phyloP scores from a whole-genome alignment of 1,140 invertebrate species.

The Thaumetopoea pityocampa region DNA sequence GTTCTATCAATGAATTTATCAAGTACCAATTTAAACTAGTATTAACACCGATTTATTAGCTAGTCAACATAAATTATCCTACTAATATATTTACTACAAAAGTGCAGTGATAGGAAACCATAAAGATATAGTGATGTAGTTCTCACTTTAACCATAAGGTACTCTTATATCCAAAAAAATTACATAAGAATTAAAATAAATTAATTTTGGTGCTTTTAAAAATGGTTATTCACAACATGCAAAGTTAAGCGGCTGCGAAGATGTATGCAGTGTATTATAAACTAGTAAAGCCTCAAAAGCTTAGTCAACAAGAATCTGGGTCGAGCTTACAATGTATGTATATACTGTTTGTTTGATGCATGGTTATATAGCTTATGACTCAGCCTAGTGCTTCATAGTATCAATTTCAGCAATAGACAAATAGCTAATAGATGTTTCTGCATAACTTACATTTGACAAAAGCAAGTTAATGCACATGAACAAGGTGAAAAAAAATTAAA shows the following conservation, averaged over 20 bases:
- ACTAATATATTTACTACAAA: no score
- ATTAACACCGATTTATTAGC: no score
- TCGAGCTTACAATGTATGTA: slow-evolving; percentile 41
- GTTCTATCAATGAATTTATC: no score
- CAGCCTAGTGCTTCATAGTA: slow-evolving; percentile 45
- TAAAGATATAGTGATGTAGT: no score
- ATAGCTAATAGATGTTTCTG: slow-evolving; percentile 38
- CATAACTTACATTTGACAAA: slow-evolving; percentile 21
- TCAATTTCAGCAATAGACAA: slow-evolving; percentile 30
- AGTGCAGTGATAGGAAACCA: no score
- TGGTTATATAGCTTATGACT: slow-evolving; percentile 45
- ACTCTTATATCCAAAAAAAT: no score
- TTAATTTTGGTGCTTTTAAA: neutral
- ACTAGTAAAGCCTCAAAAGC: slow-evolving; percentile 6
- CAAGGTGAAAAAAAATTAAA: slow-evolving; percentile 55
- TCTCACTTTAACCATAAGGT: no score
- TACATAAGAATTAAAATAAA: neutral
- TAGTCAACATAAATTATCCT: no score
- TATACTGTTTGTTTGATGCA: slow-evolving; percentile 45
- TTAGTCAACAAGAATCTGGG: slow-evolving; percentile 39
- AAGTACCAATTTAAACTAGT: no score
- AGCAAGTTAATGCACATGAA: slow-evolving; percentile 26
- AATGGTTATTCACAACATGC: slow-evolving; percentile 27
- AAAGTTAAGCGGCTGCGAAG: slow-evolving; percentile 25
- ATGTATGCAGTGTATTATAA: slow-evolving; percentile 6